A percentile compares a stretch with the other conserved stretches of the same genome.
phyloP scores from a whole-genome alignment of 2,113 vertebrate genomes.

The Pyxicephalus adspersus region DNA sequence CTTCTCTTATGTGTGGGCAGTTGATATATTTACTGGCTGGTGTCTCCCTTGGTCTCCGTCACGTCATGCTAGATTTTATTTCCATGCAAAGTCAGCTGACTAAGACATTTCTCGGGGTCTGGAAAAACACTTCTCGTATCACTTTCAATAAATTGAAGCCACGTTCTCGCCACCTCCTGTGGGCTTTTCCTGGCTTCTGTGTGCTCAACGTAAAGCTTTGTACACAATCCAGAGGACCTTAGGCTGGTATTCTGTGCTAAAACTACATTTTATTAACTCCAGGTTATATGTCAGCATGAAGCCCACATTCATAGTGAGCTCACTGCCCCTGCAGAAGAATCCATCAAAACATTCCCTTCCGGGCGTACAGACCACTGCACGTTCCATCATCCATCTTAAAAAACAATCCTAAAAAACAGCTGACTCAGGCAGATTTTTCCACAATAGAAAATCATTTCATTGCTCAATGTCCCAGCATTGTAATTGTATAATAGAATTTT shows the following conservation, averaged over 20 bases:
- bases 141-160: slow-evolving; percentile 44
- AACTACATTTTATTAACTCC: slow-evolving; percentile 51
- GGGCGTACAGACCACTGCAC: not conserved
- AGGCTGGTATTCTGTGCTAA: slow-evolving; percentile 27
- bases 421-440: not conserved
- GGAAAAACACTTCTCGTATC: slow-evolving; percentile 27
- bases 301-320: slow-evolving; percentile 9
- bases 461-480: not conserved
- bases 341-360: slow-evolving; percentile 3
- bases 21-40: not conserved
- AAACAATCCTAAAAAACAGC: not conserved
- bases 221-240: slow-evolving; percentile 21
- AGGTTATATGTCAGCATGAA: slow-evolving; percentile 39
- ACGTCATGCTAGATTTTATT: slow-evolving; percentile 4
- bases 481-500: slow-evolving; percentile 22
- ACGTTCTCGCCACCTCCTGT: slow-evolving; percentile 37
- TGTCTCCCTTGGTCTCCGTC: not conserved
- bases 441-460: not conserved
- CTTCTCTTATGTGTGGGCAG: not conserved
- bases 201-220: slow-evolving; percentile 29
- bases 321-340: slow-evolving; percentile 10
- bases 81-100: slow-evolving; percentile 27
- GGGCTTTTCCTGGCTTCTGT: slow-evolving; percentile 42
- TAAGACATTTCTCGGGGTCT: slow-evolving; percentile 24
- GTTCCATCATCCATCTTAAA: not conserved